phyloP scores from a whole-genome alignment of 2,888 invertebrate species.

The Sinohyriopsis cumingii region DNA sequence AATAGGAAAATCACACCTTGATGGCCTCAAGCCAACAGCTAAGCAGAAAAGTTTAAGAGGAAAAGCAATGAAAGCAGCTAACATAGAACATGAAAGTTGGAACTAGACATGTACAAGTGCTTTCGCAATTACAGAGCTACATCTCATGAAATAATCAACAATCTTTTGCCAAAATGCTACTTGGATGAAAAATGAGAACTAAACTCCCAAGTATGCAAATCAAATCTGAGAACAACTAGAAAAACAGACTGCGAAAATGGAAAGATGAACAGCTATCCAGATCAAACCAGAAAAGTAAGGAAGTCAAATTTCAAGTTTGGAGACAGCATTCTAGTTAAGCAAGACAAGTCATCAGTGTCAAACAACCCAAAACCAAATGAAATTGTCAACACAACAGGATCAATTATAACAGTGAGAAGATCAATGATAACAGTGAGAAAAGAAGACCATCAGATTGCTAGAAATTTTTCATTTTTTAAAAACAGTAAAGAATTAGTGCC shows the following conservation, averaged over 20 bases:
- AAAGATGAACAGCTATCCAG: constrained; percentile 7
- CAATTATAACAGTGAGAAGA: too few relatives aligned
- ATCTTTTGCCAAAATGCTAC: constrained; percentile 6
- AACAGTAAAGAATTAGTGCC: too few relatives aligned
- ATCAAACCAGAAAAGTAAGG: not conserved
- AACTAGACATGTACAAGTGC: constrained; percentile 15
- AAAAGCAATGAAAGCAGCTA: constrained; percentile 19
- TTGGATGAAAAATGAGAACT: constrained; percentile 5
- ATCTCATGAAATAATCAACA: constrained; percentile 13
- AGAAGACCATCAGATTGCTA: too few relatives aligned
- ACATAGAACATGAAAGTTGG: constrained; percentile 12
- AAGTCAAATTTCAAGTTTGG: too few relatives aligned
- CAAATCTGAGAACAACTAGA: not conserved
- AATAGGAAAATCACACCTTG: constrained; percentile 25
- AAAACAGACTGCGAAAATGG: not conserved
- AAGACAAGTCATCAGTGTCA: too few relatives aligned
- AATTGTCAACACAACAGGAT: too few relatives aligned
- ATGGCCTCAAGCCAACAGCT: constrained; percentile 26
- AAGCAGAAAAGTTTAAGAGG: constrained; percentile 29
- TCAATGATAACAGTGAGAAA: too few relatives aligned
- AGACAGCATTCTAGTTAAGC: too few relatives aligned
- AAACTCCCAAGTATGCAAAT: constrained; percentile 4
- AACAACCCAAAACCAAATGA: too few relatives aligned
- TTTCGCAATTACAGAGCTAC: constrained; percentile 14
- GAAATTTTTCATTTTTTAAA: too few relatives aligned